Evolutionary conservation across 2,797 vertebrate genomes (phyloP), one percentile per base, ranked within the genome.

Genomic region (Danio kyathit): DNA sequence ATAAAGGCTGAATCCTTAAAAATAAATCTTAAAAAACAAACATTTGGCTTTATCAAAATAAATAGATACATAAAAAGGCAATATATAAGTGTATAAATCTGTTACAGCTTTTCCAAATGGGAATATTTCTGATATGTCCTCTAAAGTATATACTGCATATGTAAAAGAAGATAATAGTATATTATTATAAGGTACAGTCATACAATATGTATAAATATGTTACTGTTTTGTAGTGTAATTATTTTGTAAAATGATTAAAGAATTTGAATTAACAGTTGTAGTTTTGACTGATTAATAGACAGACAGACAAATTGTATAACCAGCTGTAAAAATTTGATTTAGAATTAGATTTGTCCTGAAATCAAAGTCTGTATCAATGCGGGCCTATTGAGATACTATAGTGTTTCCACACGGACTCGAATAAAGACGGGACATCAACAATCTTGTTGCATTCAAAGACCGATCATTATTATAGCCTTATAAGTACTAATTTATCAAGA

Each of bases 341-440:
- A 17, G 7, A 6, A 59, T 52, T 7, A n/a, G 44, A 74, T 61
- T 21, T 8, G 14, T 69, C 48, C 11, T 43, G n/a, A 8, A 73
- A 40, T 44, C 5, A 13, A 19, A 29, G 3, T 11, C n/a, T 5
- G 5, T 16, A 12, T 57, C 29, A 7, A n/a, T 16, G 5, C 64
- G 64, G 78, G 76, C 66, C 64, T 17, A 8, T 66, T 48, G 21
- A 56, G n/a, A 5, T 19, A 41, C 4, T 2, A 0, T 10, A 48
- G 14, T 19, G 38, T 70, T 74, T 67, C 64, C 6, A 46, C 57
- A 63, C 72, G 72, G 56, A 44, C 19, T 14, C 14, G 46, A 60
- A 54, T 79, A 51, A 61, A 49, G 3, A 7, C 11, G 7, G 71
- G 46, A 59, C 76, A 63, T 71, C 59, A 76, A 76, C 77, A 79